Percentiles rank a stretch among this genome's conserved stretches.
These are phyloP conservation scores for Drosophila erecta DNA, from an alignment of 1,140 invertebrate genomes.

Conservation along the genomic window DNA sequence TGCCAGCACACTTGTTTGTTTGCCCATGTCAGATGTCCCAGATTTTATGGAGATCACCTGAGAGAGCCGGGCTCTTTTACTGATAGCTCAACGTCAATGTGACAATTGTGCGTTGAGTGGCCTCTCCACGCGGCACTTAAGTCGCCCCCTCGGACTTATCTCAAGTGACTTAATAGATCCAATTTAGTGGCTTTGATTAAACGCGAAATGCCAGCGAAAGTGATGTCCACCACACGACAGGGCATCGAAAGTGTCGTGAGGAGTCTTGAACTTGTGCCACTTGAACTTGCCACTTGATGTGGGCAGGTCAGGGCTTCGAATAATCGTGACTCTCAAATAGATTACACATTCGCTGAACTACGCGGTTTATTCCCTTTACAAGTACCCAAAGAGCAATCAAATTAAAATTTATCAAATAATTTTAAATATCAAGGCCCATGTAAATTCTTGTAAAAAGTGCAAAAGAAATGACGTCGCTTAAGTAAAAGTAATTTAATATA, in stretches of 20 bases:
- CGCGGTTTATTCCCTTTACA: background rate
- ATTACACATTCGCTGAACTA: no score
- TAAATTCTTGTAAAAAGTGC: no score
- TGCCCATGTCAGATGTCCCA: constrained; percentile 21
- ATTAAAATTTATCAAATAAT: background rate
- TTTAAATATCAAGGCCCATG: background rate
- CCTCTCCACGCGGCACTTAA: constrained; percentile 41
- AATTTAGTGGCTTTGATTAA: constrained; percentile 64
- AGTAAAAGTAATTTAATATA: no score
- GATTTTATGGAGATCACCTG: constrained; percentile 44
- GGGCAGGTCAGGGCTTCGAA: constrained; percentile 32
- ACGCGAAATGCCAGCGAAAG: constrained; percentile 53
- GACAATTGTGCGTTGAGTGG: constrained; percentile 44
- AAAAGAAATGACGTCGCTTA: no score
- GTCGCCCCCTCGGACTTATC: constrained; percentile 43
- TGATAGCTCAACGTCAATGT: constrained; percentile 47
- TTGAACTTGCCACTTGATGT: constrained; percentile 37
- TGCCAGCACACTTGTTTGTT: background rate
- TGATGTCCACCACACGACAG: constrained; percentile 22
- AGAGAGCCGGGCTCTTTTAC: constrained; percentile 41
- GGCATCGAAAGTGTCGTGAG: constrained; percentile 32
- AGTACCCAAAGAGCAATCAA: background rate
- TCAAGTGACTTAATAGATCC: constrained; percentile 76
- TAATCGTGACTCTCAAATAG: background rate
- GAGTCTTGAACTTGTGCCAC: constrained; percentile 50